These are phyloP conservation scores for Neoascia interrupta DNA, from an alignment of 2,888 invertebrate genomes.

Conservation along the genomic window DNA sequence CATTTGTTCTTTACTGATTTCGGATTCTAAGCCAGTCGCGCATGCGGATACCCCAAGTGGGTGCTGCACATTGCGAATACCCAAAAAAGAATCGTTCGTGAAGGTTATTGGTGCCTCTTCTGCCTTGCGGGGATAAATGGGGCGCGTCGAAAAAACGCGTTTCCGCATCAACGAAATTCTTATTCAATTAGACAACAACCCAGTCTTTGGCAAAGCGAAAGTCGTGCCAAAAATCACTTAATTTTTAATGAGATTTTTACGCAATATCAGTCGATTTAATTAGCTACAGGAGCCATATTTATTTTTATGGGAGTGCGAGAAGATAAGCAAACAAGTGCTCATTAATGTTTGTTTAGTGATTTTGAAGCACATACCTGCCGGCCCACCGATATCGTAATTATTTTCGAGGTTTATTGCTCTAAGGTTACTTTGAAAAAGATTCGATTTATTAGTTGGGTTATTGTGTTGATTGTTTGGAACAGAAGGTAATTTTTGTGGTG, in stretches of 20 bases:
- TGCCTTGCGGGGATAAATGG: neutral
- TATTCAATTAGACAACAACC: neutral
- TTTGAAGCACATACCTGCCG: neutral
- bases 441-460: neutral
- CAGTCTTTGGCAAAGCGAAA: constrained; percentile 18
- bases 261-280: constrained; percentile 29
- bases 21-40: constrained; percentile 23
- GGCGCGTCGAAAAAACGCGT: neutral
- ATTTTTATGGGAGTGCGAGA: constrained; percentile 4
- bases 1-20: constrained; percentile 35
- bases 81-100: no score
- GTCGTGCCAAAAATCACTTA: constrained; percentile 23
- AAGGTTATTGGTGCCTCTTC: neutral
- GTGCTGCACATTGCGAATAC: neutral
- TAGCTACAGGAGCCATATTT: neutral
- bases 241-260: constrained; percentile 6
- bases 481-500: no score
- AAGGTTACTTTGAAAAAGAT: neutral
- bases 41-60: constrained; percentile 20
- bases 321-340: constrained; percentile 37
- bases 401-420: constrained; percentile 21
- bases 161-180: constrained; percentile 28
- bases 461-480: no score
- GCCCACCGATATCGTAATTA: neutral
- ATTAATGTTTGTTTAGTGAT: constrained; percentile 21